Evolutionary conservation across 2,797 vertebrate species (phyloP), one percentile per base, ranked within the genome.

Genomic region (Hephaestus fuliginosus): DNA sequence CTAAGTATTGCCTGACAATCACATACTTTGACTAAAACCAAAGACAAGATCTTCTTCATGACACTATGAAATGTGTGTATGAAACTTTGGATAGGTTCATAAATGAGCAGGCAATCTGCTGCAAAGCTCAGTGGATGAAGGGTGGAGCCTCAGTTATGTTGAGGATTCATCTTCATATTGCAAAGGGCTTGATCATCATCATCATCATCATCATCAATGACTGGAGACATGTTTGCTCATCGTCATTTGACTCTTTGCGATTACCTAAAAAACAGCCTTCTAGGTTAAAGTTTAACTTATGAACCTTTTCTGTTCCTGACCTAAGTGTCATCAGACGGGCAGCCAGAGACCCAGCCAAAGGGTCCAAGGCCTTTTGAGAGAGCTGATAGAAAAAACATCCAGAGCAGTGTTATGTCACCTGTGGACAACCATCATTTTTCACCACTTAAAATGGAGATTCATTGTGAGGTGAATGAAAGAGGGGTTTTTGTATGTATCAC

Each of bases 261-360:
- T 30, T 1, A 58, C 22, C 41, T 74, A 3, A 66, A 66, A 57
- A 57, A 61, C 52, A 69, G 33, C 41, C 4, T 0, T n/a, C 1
- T 4, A 1, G 7, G 70, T 85, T 80, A 82, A 81, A 77, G 64
- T 76, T 81, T 68, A 74, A 76, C 75, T 28, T 57, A 10, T 18
- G 25, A 56, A n/a, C 25, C 0, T n/a, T 6, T 18, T 51, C 56
- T 57, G 30, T 41, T 51, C 6, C 25, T 62, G 46, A 72, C 18
- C 60, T n/a, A 3, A 25, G 13, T 44, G 39, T 58, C 39, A 13
- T 49, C 22, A 30, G 58, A 66, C 44, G 39, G 49, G 36, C 22
- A 64, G 20, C 0, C 41, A 10, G 14, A 0, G 17, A 56, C 58
- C 28, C 43, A 25, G n/a, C n/a, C 15, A 20, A 11, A 53, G n/a